Evolutionary conservation across 2,113 vertebrate species (phyloP).

Genomic region (Brachirus orientalis): DNA sequence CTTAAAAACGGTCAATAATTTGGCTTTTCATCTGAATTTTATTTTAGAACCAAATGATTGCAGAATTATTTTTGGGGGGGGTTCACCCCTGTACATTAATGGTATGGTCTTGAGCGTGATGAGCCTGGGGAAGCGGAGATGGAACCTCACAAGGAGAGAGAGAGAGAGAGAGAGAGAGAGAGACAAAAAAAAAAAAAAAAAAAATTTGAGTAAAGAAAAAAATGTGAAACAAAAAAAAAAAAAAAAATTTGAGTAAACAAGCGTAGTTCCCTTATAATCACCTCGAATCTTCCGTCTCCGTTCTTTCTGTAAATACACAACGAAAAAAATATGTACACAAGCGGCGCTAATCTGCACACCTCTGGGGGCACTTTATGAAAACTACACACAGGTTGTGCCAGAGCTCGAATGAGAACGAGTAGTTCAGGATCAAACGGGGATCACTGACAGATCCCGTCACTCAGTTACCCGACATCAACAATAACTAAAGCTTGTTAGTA

Average conservation of each 20-base stretch:
- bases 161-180: too few species aligned
- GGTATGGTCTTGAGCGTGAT: background rate
- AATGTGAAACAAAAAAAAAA: too few species aligned
- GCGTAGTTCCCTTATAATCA: conserved; percentile 22
- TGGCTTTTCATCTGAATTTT: conserved; percentile 4
- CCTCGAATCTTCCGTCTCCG: conserved; percentile 42
- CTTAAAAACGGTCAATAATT: background rate
- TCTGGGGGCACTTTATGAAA: conserved; percentile 84
- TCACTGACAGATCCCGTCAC: conserved; percentile 15
- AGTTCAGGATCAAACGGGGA: conserved; percentile 40
- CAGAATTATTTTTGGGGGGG: too few species aligned
- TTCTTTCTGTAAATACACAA: conserved; percentile 69
- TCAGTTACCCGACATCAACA: conserved; percentile 13
- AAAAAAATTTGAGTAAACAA: conserved; percentile 20
- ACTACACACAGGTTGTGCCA: conserved; percentile 51
- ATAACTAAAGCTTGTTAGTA: conserved; percentile 21
- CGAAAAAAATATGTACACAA: conserved; percentile 43
- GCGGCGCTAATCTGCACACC: conserved; percentile 80
- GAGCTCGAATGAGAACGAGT: conserved; percentile 11
- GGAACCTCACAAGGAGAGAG: conserved; percentile 16
- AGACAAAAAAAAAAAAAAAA: too few species aligned
- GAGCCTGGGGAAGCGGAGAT: conserved; percentile 14
- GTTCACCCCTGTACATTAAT: conserved; percentile 25
- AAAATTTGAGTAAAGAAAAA: conserved; percentile 21
- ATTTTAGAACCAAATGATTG: conserved; percentile 7